These are phyloP conservation scores for Muscicapa comitata DNA, from an alignment of 2,797 vertebrate genomes.

Conservation along the genomic window DNA sequence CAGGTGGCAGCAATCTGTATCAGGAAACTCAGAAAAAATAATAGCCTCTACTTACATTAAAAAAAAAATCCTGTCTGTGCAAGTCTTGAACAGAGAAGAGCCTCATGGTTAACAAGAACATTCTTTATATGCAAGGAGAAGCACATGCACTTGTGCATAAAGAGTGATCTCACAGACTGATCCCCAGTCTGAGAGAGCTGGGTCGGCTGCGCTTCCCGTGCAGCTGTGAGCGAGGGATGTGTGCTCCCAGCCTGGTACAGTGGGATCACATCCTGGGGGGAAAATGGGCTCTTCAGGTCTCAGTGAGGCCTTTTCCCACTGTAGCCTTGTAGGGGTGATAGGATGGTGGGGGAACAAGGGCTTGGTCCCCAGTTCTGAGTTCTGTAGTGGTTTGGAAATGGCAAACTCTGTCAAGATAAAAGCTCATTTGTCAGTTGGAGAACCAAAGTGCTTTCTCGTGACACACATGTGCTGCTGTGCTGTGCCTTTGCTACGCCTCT, in stretches of 20 bases:
- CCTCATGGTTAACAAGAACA: background rate
- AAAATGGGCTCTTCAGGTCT: fast-evolving
- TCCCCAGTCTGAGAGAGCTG: fast-evolving
- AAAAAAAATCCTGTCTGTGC: background rate
- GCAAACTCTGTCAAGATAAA: background rate
- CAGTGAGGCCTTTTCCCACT: fast-evolving
- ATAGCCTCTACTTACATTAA: fast-evolving
- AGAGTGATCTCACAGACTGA: background rate
- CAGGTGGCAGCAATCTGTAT: background rate
- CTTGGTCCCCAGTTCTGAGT: background rate
- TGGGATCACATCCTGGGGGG: fast-evolving
- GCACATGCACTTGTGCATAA: fast-evolving
- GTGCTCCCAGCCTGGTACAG: fast-evolving
- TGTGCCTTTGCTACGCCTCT: fast-evolving
- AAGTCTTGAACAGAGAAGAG: background rate
- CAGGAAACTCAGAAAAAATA: background rate
- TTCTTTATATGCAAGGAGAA: background rate
- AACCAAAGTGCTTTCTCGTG: background rate
- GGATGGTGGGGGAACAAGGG: background rate
- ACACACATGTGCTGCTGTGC: background rate
- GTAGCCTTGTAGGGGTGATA: background rate
- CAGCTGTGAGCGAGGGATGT: background rate
- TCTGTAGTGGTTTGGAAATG: background rate
- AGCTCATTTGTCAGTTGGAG: background rate
- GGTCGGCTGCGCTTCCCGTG: background rate